Evolutionary conservation across 1,140 invertebrate species (phyloP).

Genomic region (Zaprionus gabonicus): DNA sequence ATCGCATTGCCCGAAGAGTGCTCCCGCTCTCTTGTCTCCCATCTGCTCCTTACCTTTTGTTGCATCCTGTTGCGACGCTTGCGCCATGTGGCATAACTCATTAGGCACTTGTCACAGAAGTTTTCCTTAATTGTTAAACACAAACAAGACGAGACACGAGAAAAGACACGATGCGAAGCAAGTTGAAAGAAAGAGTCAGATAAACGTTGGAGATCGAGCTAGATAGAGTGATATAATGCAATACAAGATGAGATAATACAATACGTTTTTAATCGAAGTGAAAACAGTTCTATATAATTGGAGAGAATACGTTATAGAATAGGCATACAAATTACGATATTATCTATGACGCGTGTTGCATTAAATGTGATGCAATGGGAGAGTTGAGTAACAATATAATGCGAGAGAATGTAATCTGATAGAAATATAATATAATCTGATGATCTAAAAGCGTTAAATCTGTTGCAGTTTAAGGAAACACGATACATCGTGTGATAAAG

Average conservation of each 20-base stretch:
- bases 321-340: neutral
- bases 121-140: constrained; percentile 80
- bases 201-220: neutral
- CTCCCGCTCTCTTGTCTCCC: neutral
- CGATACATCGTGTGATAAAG: neutral
- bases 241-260: neutral
- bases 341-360: neutral
- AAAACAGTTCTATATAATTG: neutral
- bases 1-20: constrained; percentile 36
- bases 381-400: neutral
- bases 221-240: neutral
- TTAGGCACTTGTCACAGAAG: constrained; percentile 82
- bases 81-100: constrained; percentile 76
- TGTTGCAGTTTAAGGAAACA: neutral
- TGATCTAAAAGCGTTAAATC: neutral
- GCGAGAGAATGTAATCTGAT: neutral
- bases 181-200: neutral
- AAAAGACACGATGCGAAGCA: neutral
- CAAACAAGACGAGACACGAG: constrained; percentile 47
- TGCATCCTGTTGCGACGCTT: constrained; percentile 44
- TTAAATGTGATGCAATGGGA: neutral
- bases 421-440: neutral
- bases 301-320: neutral
- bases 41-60: constrained; percentile 13
- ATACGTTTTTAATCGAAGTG: neutral